phyloP scores from a whole-genome alignment of 1,140 invertebrate genomes.

The Drosophila nigrodunni region DNA sequence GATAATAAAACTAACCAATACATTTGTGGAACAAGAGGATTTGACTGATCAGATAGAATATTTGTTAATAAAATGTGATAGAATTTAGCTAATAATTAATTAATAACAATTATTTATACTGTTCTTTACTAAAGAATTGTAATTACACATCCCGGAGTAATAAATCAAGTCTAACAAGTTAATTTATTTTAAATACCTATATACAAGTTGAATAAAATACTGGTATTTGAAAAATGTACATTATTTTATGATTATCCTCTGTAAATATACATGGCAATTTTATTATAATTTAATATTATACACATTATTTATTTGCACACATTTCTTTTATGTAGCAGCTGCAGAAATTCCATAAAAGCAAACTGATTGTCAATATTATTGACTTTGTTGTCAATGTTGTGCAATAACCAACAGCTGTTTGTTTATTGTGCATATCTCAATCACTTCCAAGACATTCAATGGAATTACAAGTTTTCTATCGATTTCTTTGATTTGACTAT shows the following conservation, averaged over 20 bases:
- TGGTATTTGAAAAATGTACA: too few species aligned
- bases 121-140: too few species aligned
- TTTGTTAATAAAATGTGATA: too few species aligned
- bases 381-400: neutral
- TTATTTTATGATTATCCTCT: too few species aligned
- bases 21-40: neutral
- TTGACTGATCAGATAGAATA: neutral
- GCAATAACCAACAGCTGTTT: slow-evolving; percentile 26
- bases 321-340: slow-evolving; percentile 5
- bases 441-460: slow-evolving; percentile 3
- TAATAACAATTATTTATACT: too few species aligned
- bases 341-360: slow-evolving; percentile 13
- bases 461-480: neutral
- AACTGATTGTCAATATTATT: slow-evolving; percentile 6
- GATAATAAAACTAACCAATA: slow-evolving; percentile 2
- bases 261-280: too few species aligned
- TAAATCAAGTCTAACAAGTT: too few species aligned
- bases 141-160: too few species aligned
- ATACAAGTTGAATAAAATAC: too few species aligned
- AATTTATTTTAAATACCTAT: too few species aligned
- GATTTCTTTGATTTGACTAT: neutral
- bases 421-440: slow-evolving; percentile 4
- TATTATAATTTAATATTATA: neutral
- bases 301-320: neutral
- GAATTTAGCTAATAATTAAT: too few species aligned